These are phyloP conservation scores for Muntiacus reevesi DNA, from an alignment of 2,113 vertebrate species.

Conservation along the genomic window DNA sequence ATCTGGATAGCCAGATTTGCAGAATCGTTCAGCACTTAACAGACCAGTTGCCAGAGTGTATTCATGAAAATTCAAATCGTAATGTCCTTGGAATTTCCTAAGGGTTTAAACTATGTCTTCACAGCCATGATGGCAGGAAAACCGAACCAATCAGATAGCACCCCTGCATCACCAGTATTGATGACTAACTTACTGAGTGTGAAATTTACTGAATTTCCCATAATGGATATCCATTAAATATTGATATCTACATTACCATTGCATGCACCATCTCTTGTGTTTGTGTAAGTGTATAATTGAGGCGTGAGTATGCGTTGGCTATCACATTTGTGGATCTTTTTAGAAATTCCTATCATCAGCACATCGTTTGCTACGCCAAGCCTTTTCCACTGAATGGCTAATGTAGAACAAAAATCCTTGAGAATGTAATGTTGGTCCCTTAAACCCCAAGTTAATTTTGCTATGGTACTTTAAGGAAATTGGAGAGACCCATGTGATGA, in stretches of 20 bases:
- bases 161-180: neutral
- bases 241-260: neutral
- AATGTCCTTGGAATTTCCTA: neutral
- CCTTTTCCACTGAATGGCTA: neutral
- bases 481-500: neutral
- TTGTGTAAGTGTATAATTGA: neutral
- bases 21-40: neutral
- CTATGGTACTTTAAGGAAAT: neutral
- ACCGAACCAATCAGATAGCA: neutral
- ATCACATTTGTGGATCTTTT: neutral
- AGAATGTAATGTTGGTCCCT: neutral
- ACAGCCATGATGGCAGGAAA: neutral
- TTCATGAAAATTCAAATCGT: conserved; percentile 30
- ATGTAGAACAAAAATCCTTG: neutral
- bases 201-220: conserved; percentile 15
- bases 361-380: neutral
- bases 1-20: neutral
- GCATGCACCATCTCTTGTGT: neutral
- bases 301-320: neutral
- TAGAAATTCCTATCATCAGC: neutral
- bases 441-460: neutral
- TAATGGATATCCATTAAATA: neutral
- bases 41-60: neutral
- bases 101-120: neutral
- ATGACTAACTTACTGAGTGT: neutral